These are phyloP conservation scores for Pterocles burchelli DNA, from an alignment of 2,113 vertebrate genomes.

Conservation along the genomic window DNA sequence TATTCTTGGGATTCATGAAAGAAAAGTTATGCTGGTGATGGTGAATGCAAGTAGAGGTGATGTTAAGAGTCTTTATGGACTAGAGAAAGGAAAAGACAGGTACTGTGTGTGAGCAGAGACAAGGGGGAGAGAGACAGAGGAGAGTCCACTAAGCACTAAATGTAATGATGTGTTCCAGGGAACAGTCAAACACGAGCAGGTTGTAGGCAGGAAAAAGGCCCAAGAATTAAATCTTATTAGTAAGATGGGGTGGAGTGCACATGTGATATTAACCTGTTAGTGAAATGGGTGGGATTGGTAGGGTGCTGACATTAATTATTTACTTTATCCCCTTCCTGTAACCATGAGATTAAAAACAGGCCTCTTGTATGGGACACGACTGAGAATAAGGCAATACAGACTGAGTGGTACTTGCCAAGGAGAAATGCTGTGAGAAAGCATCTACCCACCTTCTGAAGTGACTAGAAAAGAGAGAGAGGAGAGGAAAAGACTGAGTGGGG, in stretches of 20 bases:
- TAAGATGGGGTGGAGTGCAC: neutral
- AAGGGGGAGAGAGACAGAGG: neutral
- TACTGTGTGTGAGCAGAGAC: neutral
- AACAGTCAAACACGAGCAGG: neutral
- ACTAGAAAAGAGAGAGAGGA: neutral
- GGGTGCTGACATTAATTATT: neutral
- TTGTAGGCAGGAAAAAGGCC: neutral
- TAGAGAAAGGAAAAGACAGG: neutral
- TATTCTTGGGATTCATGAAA: neutral
- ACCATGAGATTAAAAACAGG: neutral
- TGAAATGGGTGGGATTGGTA: neutral
- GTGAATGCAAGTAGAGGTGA: neutral
- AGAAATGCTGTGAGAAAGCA: neutral
- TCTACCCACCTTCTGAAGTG: neutral
- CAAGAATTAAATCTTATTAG: neutral
- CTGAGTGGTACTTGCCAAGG: neutral
- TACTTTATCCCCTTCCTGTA: neutral
- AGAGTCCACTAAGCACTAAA: neutral
- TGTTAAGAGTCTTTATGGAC: neutral
- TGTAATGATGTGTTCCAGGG: neutral
- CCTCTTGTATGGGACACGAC: neutral
- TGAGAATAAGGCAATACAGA: neutral
- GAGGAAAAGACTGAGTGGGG: neutral
- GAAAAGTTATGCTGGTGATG: neutral
- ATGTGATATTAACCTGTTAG: neutral